Conservation (phyloP, 2,113 vertebrate species). For the Podarcis muralis region DNA sequence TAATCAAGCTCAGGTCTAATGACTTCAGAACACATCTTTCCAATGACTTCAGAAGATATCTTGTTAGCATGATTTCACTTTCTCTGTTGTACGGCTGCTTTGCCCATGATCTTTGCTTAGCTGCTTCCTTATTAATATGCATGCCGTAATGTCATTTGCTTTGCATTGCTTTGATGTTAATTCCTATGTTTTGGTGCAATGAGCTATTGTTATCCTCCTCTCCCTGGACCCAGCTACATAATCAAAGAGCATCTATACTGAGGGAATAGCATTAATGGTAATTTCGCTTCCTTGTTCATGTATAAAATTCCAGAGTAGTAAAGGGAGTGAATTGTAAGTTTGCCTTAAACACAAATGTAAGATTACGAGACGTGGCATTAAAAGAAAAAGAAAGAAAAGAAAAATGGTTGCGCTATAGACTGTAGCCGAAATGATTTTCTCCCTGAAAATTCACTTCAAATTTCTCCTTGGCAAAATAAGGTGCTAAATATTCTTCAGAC, state of each 20-base stretch:
- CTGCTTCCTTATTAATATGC: slow-evolving; percentile 71
- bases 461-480: not conserved
- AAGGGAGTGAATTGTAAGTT: not conserved
- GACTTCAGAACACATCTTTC: not conserved
- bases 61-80: slow-evolving; percentile 20
- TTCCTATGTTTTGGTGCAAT: slow-evolving; percentile 70
- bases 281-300: not conserved
- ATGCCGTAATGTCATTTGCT: slow-evolving; percentile 70
- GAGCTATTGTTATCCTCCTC: slow-evolving; percentile 60
- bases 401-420: not conserved
- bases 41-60: not conserved
- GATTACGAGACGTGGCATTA: not conserved
- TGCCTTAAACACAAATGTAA: not conserved
- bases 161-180: slow-evolving; percentile 73
- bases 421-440: not conserved
- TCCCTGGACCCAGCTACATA: not conserved
- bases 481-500: not conserved
- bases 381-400: not conserved
- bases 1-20: not conserved
- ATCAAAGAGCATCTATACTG: not conserved
- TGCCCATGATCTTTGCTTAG: slow-evolving; percentile 51
- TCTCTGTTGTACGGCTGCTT: slow-evolving; percentile 55
- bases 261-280: not conserved
- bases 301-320: not conserved
- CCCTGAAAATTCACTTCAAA: not conserved